phyloP scores from a whole-genome alignment of 2,888 invertebrate genomes.

The Drosophila helvetica region DNA sequence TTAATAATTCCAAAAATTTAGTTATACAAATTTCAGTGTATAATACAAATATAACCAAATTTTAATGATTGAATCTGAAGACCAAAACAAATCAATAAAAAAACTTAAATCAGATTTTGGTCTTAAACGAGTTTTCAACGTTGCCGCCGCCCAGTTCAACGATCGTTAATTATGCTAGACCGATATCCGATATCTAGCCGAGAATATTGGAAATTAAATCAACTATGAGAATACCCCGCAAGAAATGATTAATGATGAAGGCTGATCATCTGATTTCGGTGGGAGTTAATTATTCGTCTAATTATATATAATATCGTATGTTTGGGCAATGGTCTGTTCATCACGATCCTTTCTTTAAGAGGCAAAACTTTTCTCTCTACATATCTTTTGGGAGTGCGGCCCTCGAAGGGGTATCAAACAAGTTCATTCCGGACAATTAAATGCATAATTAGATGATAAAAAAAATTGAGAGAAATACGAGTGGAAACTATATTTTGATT shows the following conservation, averaged over 20 bases:
- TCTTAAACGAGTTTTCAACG: conserved; percentile 19
- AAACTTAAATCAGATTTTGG: conserved; percentile 4
- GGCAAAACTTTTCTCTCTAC: too few relatives aligned
- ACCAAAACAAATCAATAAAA: conserved; percentile 17
- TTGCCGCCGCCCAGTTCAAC: conserved; percentile 23
- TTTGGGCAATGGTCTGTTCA: too few relatives aligned
- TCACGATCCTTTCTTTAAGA: too few relatives aligned
- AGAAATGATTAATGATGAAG: background rate
- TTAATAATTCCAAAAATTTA: background rate
- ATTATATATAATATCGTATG: too few relatives aligned
- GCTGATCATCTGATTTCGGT: too few relatives aligned
- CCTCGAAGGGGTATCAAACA: background rate
- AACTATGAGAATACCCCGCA: background rate
- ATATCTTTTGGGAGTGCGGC: too few relatives aligned
- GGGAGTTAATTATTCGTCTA: too few relatives aligned
- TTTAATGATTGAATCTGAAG: background rate
- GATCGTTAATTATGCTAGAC: conserved; percentile 24
- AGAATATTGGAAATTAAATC: background rate
- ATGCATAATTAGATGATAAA: background rate
- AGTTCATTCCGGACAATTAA: background rate
- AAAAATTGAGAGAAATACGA: background rate
- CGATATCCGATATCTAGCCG: background rate
- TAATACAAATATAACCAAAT: background rate
- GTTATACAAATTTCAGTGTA: background rate
- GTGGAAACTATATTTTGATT: background rate